Percentiles rank a stretch among this genome's conserved stretches.
Conservation (phyloP, 2,888 invertebrate species). For the Drepana falcataria region DNA sequence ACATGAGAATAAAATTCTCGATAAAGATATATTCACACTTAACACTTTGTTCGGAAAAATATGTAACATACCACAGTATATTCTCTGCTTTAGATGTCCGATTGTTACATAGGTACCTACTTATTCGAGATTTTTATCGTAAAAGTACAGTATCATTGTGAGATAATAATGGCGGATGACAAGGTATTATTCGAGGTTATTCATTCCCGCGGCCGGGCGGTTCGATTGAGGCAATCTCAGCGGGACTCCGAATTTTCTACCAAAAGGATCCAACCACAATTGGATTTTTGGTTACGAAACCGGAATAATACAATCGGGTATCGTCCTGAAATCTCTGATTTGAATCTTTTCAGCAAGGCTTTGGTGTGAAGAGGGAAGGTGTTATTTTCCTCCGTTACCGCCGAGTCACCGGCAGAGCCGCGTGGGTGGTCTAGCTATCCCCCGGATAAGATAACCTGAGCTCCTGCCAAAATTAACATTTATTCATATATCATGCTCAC, state of each 20-base stretch:
- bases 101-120: constrained; percentile 37
- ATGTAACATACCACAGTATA: background rate
- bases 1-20: no score
- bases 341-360: constrained; percentile 72
- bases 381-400: constrained; percentile 39
- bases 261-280: constrained; percentile 71
- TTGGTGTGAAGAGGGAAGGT: constrained; percentile 66
- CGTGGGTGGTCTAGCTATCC: constrained; percentile 1
- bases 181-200: constrained; percentile 75
- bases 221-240: constrained; percentile 73
- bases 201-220: constrained; percentile 51
- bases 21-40: no score
- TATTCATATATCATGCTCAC: constrained; percentile 2
- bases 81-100: constrained; percentile 31
- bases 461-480: constrained; percentile 15
- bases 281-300: constrained; percentile 77
- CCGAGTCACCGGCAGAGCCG: constrained; percentile 43
- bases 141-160: constrained; percentile 76
- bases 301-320: constrained; percentile 78
- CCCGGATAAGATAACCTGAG: constrained; percentile 29
- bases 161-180: constrained; percentile 77
- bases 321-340: constrained; percentile 76
- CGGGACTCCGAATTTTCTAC: constrained; percentile 65
- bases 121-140: constrained; percentile 66
- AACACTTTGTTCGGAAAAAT: no score